These are phyloP conservation scores for Monodelphis domestica DNA, from an alignment of 2,797 vertebrate species.

Conservation along the genomic window DNA sequence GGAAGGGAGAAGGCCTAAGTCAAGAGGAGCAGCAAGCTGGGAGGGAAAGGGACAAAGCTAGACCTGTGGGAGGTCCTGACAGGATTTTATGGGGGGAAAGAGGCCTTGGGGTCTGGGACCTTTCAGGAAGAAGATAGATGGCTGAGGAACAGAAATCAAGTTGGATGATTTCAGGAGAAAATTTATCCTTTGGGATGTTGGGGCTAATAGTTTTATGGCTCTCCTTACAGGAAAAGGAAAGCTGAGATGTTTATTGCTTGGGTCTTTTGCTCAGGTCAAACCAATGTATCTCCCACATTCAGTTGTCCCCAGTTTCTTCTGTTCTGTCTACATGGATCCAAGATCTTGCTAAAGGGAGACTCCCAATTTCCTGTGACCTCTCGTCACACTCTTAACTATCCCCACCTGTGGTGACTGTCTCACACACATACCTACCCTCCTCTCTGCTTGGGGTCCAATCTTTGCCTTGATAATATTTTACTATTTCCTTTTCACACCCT, in stretches of 20 bases:
- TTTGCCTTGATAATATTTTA: background rate
- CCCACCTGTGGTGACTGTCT: background rate
- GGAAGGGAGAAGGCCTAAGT: background rate
- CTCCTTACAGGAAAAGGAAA: background rate
- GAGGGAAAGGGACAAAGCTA: background rate
- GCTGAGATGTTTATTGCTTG: background rate
- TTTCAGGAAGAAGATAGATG: too few relatives aligned
- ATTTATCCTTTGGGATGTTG: background rate
- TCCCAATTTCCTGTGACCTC: background rate
- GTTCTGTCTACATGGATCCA: background rate
- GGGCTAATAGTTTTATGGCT: background rate
- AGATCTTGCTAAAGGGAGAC: background rate
- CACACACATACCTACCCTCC: background rate
- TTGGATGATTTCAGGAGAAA: background rate
- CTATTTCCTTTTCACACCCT: background rate
- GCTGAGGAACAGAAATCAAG: rapidly evolving
- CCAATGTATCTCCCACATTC: background rate
- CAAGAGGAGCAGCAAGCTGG: background rate
- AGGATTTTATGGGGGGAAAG: background rate
- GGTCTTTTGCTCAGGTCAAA: background rate
- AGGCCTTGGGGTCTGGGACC: rapidly evolving
- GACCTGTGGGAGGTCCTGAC: background rate
- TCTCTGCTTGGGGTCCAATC: background rate
- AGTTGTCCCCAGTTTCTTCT: background rate
- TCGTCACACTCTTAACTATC: background rate